A percentile compares a stretch with the other conserved stretches of the same genome.
Conservation (phyloP, 2,797 vertebrate species). For the Brachyalestes nurse region DNA sequence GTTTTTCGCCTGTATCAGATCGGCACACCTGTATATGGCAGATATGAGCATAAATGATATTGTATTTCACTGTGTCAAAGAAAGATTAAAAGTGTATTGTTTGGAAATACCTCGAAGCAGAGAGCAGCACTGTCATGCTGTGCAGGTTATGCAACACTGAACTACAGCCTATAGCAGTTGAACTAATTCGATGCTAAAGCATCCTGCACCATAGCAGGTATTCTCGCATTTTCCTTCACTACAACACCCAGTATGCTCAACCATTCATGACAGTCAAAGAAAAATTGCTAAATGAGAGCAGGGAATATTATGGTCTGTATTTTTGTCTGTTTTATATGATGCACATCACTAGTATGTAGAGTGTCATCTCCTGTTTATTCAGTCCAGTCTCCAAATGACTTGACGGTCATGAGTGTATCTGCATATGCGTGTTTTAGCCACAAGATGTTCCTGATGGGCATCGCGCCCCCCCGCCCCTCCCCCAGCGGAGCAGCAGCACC, state of each 20-base stretch:
- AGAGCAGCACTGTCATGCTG: not conserved
- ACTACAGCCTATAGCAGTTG: not conserved
- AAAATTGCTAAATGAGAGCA: too few species aligned
- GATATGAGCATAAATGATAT: too few species aligned
- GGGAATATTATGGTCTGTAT: too few species aligned
- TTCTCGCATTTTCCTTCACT: not conserved
- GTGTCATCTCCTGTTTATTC: not conserved
- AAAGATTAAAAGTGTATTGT: not conserved
- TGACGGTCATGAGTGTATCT: not conserved
- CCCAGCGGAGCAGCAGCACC: constrained; percentile 93
- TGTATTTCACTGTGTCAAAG: too few species aligned
- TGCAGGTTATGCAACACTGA: not conserved
- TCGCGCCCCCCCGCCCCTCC: constrained; percentile 82
- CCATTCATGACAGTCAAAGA: not conserved
- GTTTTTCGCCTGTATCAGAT: too few species aligned
- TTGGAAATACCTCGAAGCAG: not conserved
- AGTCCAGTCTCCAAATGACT: not conserved
- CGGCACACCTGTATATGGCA: too few species aligned
- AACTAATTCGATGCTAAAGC: not conserved
- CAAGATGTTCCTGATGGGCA: constrained; percentile 97
- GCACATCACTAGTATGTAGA: not conserved
- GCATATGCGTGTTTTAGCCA: constrained; percentile 75
- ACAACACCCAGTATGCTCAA: not conserved
- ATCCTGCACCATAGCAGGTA: not conserved
- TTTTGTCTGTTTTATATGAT: not conserved